Percentiles rank a stretch among this genome's conserved stretches.
These are phyloP conservation scores for Calyptomena viridis DNA, from an alignment of 2,113 vertebrate species.

Conservation along the genomic window DNA sequence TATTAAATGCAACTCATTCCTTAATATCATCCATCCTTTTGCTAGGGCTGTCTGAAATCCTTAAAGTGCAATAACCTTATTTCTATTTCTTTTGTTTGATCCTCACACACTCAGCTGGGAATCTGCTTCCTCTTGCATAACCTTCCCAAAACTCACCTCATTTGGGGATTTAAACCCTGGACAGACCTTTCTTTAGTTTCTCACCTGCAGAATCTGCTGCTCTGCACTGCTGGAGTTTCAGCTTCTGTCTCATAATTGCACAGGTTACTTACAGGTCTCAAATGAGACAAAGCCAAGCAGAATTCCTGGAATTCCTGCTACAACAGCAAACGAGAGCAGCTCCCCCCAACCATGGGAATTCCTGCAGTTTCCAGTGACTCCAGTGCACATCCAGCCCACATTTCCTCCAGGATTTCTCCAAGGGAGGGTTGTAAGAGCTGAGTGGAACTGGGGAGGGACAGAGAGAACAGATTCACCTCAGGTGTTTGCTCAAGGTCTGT, in stretches of 20 bases:
- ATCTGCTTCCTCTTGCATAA: neutral
- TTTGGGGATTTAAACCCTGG: neutral
- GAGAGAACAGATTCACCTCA: neutral
- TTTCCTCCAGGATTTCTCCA: neutral
- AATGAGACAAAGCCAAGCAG: neutral
- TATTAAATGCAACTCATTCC: neutral
- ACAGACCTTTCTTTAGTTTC: neutral
- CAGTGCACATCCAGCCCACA: accelerated
- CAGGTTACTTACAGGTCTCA: neutral
- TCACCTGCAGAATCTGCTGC: neutral
- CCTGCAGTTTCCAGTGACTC: accelerated
- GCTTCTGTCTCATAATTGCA: neutral
- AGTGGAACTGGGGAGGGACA: accelerated
- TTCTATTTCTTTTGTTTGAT: neutral
- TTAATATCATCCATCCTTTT: neutral
- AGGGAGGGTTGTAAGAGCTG: neutral
- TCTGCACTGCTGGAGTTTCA: neutral
- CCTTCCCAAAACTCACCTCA: neutral
- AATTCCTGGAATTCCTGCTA: neutral
- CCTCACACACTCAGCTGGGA: neutral
- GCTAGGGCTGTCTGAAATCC: neutral
- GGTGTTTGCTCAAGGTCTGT: neutral
- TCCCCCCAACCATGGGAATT: accelerated
- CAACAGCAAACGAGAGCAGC: neutral
- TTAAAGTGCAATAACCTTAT: neutral